A percentile compares a stretch with the other conserved stretches of the same genome.
These are phyloP conservation scores for Drosophila sulfurigaster DNA, from an alignment of 1,140 invertebrate genomes.

Conservation along the genomic window DNA sequence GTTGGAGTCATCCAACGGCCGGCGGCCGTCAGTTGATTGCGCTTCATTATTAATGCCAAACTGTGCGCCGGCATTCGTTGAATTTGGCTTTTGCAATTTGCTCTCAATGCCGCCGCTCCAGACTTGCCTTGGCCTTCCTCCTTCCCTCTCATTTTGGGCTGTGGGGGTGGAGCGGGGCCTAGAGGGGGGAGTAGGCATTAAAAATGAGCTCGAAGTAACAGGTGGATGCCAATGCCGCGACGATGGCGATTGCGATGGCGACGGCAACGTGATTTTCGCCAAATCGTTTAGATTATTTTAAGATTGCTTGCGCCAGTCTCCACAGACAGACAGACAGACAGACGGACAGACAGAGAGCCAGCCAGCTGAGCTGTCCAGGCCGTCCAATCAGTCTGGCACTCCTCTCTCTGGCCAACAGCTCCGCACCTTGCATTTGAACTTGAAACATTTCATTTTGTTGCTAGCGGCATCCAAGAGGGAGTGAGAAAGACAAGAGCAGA, in stretches of 20 bases:
- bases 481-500: neutral
- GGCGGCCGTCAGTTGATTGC: conserved; percentile 75
- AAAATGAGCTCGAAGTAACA: conserved; percentile 81
- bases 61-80: conserved; percentile 80
- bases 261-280: conserved; percentile 79
- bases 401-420: conserved; percentile 27
- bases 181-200: conserved; percentile 54
- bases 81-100: conserved; percentile 82
- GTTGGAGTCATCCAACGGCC: conserved; percentile 43
- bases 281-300: conserved; percentile 83
- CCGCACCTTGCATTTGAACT: conserved; percentile 83
- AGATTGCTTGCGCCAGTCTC: conserved; percentile 77
- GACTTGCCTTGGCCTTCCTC: conserved; percentile 29
- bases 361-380: conserved; percentile 28
- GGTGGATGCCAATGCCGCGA: conserved; percentile 69
- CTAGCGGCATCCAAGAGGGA: conserved; percentile 55
- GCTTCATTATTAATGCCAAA: conserved; percentile 83
- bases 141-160: neutral
- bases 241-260: conserved; percentile 50
- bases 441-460: conserved; percentile 82
- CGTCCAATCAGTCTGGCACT: conserved; percentile 39
- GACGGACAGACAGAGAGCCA: conserved; percentile 1
- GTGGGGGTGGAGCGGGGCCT: neutral
- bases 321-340: conserved; percentile 7
- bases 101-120: conserved; percentile 72